Percentiles rank a stretch among this genome's conserved stretches.
phyloP scores from a whole-genome alignment of 2,797 vertebrate species.

The Otolemur crassicaudatus region DNA sequence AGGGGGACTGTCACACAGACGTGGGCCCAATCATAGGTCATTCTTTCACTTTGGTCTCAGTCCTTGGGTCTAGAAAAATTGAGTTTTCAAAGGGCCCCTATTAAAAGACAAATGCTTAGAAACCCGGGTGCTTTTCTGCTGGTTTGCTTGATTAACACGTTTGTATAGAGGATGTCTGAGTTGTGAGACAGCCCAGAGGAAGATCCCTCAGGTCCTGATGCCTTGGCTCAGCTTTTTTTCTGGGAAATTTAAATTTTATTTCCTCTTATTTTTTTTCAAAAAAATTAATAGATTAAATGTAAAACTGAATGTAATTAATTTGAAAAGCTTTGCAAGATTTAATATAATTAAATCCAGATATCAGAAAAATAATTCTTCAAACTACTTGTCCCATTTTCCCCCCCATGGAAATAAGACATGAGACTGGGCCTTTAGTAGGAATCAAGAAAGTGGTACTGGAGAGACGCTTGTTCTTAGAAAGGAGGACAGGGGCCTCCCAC shows the following conservation, averaged over 20 bases:
- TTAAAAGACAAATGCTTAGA: conserved; percentile 1
- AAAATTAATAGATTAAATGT: conserved; percentile 27
- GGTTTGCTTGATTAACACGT: background rate
- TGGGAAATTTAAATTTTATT: conserved; percentile 35
- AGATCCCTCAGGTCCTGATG: background rate
- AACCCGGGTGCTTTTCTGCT: background rate
- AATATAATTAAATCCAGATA: conserved; percentile 11
- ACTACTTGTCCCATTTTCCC: background rate
- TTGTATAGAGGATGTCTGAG: background rate
- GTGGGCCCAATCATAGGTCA: background rate
- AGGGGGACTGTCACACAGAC: background rate
- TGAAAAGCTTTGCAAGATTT: conserved; percentile 26
- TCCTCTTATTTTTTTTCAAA: background rate
- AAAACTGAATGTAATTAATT: background rate
- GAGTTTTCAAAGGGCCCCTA: background rate
- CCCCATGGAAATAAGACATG: background rate
- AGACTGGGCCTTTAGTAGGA: background rate
- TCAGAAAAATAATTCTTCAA: conserved; percentile 46
- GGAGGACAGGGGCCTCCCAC: background rate
- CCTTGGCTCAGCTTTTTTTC: background rate
- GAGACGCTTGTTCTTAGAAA: background rate
- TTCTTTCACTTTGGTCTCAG: background rate
- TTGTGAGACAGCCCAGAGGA: background rate
- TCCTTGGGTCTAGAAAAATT: background rate
- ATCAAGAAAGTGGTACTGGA: background rate